Conservation (phyloP, 2,113 vertebrate genomes). For the Manacus vitellinus region DNA sequence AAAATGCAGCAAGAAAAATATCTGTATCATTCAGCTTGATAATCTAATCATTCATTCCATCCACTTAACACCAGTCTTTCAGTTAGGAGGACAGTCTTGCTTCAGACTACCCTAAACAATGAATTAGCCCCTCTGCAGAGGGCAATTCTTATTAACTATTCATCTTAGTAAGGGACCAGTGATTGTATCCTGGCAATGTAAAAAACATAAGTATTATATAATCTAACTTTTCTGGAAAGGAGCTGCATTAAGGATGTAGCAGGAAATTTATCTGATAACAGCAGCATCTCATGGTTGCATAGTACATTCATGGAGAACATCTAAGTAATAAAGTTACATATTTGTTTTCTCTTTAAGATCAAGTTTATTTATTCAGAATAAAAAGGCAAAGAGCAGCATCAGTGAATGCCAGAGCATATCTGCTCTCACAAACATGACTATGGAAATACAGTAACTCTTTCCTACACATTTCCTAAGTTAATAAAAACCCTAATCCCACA, state of each 20-base stretch:
- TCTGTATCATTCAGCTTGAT: not conserved
- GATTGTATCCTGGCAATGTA: not conserved
- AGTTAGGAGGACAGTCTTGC: not conserved
- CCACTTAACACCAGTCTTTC: not conserved
- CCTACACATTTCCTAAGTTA: rapidly evolving
- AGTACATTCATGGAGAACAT: not conserved
- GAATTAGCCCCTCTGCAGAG: not conserved
- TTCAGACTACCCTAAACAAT: not conserved
- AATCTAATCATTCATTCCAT: not conserved
- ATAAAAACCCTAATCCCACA: not conserved
- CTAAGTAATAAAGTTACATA: not conserved
- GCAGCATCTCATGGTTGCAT: not conserved
- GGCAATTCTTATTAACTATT: not conserved
- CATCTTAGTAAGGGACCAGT: not conserved
- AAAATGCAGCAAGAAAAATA: not conserved
- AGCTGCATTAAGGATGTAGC: not conserved
- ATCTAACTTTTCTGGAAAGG: not conserved
- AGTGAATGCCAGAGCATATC: not conserved
- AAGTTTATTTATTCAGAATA: not conserved
- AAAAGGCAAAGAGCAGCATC: not conserved
- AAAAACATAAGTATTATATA: not conserved
- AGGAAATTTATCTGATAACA: not conserved
- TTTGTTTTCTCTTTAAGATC: not conserved
- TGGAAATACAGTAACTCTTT: not conserved
- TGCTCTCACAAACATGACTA: not conserved